phyloP scores from a whole-genome alignment of 2,888 invertebrate species.

The Timema podura region DNA sequence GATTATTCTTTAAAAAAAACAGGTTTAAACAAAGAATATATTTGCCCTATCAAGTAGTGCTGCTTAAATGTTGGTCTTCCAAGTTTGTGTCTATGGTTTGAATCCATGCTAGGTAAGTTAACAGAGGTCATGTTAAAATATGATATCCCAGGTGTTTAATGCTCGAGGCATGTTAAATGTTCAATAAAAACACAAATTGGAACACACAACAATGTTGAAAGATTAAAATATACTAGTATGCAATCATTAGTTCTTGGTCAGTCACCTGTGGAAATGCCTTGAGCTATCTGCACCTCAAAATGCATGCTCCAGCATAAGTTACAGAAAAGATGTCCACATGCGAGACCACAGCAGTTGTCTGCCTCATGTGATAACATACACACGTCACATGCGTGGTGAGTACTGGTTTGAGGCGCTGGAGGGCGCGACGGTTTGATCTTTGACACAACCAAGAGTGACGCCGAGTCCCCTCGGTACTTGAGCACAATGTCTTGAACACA shows the following conservation, averaged over 20 bases:
- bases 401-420: conserved; percentile 42
- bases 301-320: conserved; percentile 95
- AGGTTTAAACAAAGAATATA: too few species aligned
- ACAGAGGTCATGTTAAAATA: too few species aligned
- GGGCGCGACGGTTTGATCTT: conserved; percentile 53
- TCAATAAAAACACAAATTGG: too few species aligned
- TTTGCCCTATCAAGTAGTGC: too few species aligned
- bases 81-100: too few species aligned
- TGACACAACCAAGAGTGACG: conserved; percentile 55
- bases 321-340: conserved; percentile 92
- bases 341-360: conserved; percentile 72
- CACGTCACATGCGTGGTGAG: conserved; percentile 61
- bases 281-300: conserved; percentile 93
- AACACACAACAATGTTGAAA: too few species aligned
- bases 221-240: too few species aligned
- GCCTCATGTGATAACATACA: conserved; percentile 65
- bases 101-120: too few species aligned
- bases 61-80: too few species aligned
- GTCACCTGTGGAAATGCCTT: conserved; percentile 67
- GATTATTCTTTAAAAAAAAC: too few species aligned
- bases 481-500: conserved; percentile 74
- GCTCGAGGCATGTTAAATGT: too few species aligned
- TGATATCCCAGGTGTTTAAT: too few species aligned
- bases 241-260: conserved; percentile 1
- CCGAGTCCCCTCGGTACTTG: conserved; percentile 76